Conservation (phyloP, 2,888 invertebrate genomes). For the Pristionchus maxplancki region DNA sequence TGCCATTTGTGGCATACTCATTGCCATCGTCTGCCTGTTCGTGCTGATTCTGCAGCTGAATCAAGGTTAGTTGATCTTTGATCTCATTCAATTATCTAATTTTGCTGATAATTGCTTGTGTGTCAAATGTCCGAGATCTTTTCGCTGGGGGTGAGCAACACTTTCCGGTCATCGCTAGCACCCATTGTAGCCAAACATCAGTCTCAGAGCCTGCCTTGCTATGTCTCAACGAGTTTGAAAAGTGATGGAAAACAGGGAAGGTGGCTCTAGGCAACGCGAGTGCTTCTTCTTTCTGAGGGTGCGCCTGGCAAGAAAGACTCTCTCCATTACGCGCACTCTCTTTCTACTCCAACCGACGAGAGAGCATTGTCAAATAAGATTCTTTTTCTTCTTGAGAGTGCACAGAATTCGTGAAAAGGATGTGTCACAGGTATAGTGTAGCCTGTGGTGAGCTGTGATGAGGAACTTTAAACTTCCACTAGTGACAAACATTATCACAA, state of each 20-base stretch:
- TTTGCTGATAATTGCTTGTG: too few species aligned
- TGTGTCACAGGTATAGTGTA: not conserved
- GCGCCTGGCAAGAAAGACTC: too few species aligned
- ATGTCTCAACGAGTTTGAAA: not conserved
- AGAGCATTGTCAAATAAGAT: too few species aligned
- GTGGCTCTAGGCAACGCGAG: not conserved
- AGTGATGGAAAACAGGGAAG: not conserved
- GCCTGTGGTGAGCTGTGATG: not conserved
- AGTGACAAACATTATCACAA: too few species aligned
- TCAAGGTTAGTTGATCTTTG: conserved; percentile 10
- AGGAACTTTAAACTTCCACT: too few species aligned
- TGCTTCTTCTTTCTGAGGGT: not conserved
- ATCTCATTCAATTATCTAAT: too few species aligned
- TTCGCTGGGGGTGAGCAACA: not conserved
- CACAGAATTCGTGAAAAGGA: conserved; percentile 12
- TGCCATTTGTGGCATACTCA: not conserved
- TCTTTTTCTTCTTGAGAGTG: too few species aligned
- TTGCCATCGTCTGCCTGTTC: conserved; percentile 1
- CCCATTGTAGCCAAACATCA: not conserved
- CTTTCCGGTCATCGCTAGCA: not conserved
- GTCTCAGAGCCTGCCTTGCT: not conserved
- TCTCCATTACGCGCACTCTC: too few species aligned
- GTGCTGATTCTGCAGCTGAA: not conserved
- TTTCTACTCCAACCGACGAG: too few species aligned
- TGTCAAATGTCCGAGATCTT: too few species aligned